A percentile compares a stretch with the other conserved stretches of the same genome.
Conservation (phyloP, 2,113 vertebrate species). For the Falcunculus frontatus region DNA sequence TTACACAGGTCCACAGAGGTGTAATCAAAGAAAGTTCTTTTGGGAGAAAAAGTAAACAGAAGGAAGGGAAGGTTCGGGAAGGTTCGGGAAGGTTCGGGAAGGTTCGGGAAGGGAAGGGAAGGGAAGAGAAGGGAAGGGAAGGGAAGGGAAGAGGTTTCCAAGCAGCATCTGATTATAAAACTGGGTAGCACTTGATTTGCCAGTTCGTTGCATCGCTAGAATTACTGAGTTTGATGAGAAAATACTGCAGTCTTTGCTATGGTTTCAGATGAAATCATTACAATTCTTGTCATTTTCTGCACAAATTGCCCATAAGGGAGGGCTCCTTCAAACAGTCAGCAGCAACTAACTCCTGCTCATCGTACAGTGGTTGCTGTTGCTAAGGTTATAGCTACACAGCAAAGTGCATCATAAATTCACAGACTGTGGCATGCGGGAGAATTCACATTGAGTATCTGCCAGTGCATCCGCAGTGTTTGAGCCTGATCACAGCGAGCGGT, state of each 20-base stretch:
- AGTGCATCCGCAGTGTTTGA: background rate
- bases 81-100: too few relatives aligned
- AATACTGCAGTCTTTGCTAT: background rate
- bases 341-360: background rate
- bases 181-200: background rate
- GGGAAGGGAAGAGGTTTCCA: background rate
- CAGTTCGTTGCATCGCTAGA: background rate
- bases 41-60: background rate
- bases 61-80: too few relatives aligned
- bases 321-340: background rate
- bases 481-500: rapidly evolving
- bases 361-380: constrained; percentile 30
- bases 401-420: constrained; percentile 30
- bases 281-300: constrained; percentile 1
- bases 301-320: constrained; percentile 10
- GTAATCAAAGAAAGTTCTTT: background rate
- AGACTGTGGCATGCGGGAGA: background rate
- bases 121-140: background rate
- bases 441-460: constrained; percentile 1
- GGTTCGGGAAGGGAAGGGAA: too few relatives aligned
- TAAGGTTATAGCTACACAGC: constrained; percentile 38
- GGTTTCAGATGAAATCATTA: constrained; percentile 17
- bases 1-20: background rate
- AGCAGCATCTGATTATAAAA: background rate
- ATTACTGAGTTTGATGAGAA: background rate